Evolutionary conservation across 2,888 invertebrate species (phyloP), one percentile per base, ranked within the genome.

Genomic region (Phlogophora meticulosa): DNA sequence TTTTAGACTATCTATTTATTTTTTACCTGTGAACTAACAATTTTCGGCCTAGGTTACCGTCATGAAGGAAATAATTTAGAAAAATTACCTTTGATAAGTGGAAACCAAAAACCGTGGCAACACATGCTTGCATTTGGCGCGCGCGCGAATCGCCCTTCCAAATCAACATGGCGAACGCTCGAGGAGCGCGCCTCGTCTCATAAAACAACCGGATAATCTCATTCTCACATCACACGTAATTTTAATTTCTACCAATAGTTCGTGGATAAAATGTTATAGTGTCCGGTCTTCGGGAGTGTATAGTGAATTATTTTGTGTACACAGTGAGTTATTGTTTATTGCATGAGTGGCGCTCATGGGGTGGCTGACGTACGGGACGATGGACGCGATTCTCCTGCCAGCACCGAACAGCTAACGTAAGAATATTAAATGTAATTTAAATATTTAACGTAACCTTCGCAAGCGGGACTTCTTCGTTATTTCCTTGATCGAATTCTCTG

Each of bases 321-420:
- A 78, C 80, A 88, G 93, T 93, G 93, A 82, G 84, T 86, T 84
- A 86, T 81, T 88, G 86, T 89, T 90, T 91, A 90, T 94, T 94
- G 94, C 92, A 95, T 95, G 95, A 93, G 91, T 94, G 93, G 88
- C 84, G 85, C 89, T 82, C 91, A 95, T 95, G 95, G 92, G 85
- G 78, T 81, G 75, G 89, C 86, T 82, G 88, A 88, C 83, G 92
- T 85, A 87, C 89, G 92, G 90, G 92, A 91, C 85, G 92, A 92
- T 85, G 94, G 94, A 87, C 89, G 94, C 82, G 93, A 91, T 69
- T 93, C 94, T 85, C 94, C 95, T 91, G 94, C 94, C 87, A 94
- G 94, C 90, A 94, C 94, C 59, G 95, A 94, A 78, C 93, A 94
- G 93, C 92, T 94, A 93, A 95, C 94, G 94, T 95, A 86, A 91